Conservation (phyloP, 1,140 invertebrate species). For the Gryon sp. region DNA sequence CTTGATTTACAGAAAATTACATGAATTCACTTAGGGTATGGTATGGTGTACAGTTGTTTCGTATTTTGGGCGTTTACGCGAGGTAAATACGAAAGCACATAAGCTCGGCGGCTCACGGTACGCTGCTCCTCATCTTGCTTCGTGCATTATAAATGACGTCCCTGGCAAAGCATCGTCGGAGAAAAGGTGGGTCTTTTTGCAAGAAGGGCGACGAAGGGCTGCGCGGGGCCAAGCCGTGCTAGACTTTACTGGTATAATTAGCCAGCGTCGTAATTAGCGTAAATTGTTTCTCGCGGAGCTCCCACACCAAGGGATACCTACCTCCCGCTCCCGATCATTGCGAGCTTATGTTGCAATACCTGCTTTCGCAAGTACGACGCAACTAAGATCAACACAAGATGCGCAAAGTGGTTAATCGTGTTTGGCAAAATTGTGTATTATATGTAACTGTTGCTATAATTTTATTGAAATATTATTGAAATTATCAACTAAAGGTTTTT, state of each 20-base stretch:
- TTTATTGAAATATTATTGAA: conserved; percentile 35
- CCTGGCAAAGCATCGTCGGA: conserved; percentile 60
- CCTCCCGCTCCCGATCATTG: conserved; percentile 48
- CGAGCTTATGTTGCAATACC: conserved; percentile 41
- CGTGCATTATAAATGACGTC: conserved; percentile 76
- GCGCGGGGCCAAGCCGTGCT: conserved; percentile 45
- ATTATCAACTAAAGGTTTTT: conserved; percentile 16
- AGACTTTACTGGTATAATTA: conserved; percentile 71
- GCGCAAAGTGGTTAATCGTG: conserved; percentile 60
- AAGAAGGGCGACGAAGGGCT: conserved; percentile 39
- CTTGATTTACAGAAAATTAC: conserved; percentile 42
- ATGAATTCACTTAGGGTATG: conserved; percentile 47
- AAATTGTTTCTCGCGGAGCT: conserved; percentile 75
- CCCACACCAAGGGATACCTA: conserved; percentile 50
- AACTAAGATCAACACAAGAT: conserved; percentile 38
- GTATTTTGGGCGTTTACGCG: conserved; percentile 30
- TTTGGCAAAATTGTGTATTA: too few relatives aligned
- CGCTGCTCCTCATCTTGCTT: conserved; percentile 62
- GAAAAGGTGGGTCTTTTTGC: conserved; percentile 63
- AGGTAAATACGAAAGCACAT: conserved; percentile 53
- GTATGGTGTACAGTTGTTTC: conserved; percentile 31
- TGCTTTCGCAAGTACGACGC: conserved; percentile 32
- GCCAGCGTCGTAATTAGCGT: conserved; percentile 77
- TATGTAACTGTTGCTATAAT: conserved; percentile 22
- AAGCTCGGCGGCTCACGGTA: conserved; percentile 57